Evolutionary conservation across 2,888 invertebrate species (phyloP), one percentile per base, ranked within the genome.

Genomic region (Hemistola chrysoprasaria): DNA sequence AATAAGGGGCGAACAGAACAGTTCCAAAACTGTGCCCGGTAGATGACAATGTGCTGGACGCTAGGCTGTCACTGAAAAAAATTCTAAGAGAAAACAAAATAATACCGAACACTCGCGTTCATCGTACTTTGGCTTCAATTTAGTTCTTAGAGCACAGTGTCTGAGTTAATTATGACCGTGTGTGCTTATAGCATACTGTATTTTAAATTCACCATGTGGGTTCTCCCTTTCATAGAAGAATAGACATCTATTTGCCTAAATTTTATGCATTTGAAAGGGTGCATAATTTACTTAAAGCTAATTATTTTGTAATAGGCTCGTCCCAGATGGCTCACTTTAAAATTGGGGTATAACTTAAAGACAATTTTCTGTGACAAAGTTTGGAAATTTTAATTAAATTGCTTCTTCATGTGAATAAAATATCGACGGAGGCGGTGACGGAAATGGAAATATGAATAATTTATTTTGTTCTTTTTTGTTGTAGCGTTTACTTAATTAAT

Each of bases 211-310:
- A 71, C 82, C 86, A 85, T 80, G 81, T 86, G 86, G 77, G 73
- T 56, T 63, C 53, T 63, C 65, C 70, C 77, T 74, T 68, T 68
- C 74, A 22, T 34, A 67, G 69, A 76, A 70, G 76, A 63, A 78
- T 67, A 61, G 61, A 65, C 65, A 70, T 76, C 71, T 83, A 84
- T 84, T 83, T 79, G 75, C 67, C 59, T 62, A 84, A 85, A 85
- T 85, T 82, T 72, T 72, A 78, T 82, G 78, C 80, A 81, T 74
- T 79, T 79, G 71, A 83, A 80, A 80, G 87, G 87, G 87, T 88
- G 87, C 87, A 88, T 88, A 87, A 87, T 76, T 86, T 84, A 77
- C 78, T 80, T 73, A 53, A 54, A 72, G 71, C 63, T 84, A 86
- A 87, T 88, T 87, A 88, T 86, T 78, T 83, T 75, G 77, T 78